Evolutionary conservation across 2,113 vertebrate species (phyloP).

Genomic region (Ancistrus triradiatus): DNA sequence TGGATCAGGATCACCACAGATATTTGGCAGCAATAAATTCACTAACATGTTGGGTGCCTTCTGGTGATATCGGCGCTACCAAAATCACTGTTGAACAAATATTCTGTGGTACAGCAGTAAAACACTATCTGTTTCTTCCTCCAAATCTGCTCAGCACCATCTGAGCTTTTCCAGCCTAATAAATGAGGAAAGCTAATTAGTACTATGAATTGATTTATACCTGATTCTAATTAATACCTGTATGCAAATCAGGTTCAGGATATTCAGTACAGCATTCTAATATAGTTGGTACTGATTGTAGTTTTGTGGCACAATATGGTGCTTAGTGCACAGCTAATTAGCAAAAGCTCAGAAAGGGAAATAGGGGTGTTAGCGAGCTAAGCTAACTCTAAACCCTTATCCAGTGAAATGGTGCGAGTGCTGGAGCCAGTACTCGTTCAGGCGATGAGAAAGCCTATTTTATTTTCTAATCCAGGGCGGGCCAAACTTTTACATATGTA

Average conservation of each 20-base stretch:
- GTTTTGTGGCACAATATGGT: too few species aligned
- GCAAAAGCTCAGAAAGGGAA: too few species aligned
- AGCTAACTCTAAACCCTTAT: too few species aligned
- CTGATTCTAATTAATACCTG: constrained; percentile 29
- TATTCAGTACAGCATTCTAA: constrained; percentile 15
- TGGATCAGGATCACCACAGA: neutral
- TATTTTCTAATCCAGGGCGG: too few species aligned
- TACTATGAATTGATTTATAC: constrained; percentile 16
- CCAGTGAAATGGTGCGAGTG: too few species aligned
- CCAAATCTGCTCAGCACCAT: constrained; percentile 18
- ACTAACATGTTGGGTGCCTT: neutral
- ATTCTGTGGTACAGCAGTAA: neutral
- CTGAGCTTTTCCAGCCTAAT: constrained; percentile 12
- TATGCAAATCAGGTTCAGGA: neutral
- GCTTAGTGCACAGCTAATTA: too few species aligned
- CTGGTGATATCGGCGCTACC: neutral
- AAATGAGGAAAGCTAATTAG: constrained; percentile 27
- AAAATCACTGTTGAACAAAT: neutral
- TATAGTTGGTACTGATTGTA: too few species aligned
- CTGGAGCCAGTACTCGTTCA: too few species aligned
- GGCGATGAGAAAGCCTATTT: too few species aligned
- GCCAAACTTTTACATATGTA: too few species aligned
- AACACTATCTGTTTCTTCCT: constrained; percentile 6
- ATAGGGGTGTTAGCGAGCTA: too few species aligned
- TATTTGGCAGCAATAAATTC: constrained; percentile 13